A percentile compares a stretch with the other conserved stretches of the same genome.
These are phyloP conservation scores for Zele albiditarsus DNA, from an alignment of 2,888 invertebrate genomes.

Conservation along the genomic window DNA sequence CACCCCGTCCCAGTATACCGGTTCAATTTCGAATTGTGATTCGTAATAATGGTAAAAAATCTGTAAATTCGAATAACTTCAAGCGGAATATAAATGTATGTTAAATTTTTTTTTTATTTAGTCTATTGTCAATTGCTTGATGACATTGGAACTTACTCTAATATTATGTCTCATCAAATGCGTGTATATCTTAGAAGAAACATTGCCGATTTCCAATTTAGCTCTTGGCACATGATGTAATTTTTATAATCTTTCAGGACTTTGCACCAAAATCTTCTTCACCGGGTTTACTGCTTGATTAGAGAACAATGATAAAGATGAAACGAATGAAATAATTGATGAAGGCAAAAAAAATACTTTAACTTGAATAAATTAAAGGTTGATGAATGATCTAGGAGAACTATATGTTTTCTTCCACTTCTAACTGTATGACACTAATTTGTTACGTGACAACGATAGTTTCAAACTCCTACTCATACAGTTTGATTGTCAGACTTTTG, in stretches of 20 bases:
- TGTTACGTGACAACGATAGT: background rate
- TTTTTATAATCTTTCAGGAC: slow-evolving; percentile 5
- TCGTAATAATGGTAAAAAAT: slow-evolving; percentile 13
- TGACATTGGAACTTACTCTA: background rate
- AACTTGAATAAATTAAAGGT: slow-evolving; percentile 9
- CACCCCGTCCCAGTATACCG: slow-evolving; percentile 7
- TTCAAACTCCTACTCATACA: background rate
- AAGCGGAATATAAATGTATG: slow-evolving; percentile 4
- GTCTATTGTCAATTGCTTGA: background rate
- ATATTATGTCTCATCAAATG: background rate
- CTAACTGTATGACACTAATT: background rate
- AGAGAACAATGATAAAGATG: background rate
- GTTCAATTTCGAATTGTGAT: background rate
- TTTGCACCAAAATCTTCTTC: slow-evolving; percentile 2
- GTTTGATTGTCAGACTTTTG: background rate
- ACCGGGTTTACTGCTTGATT: background rate
- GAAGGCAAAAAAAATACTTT: background rate
- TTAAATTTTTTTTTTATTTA: background rate
- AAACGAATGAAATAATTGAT: background rate
- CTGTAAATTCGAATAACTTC: slow-evolving; percentile 32
- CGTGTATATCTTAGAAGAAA: background rate
- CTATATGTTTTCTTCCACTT: background rate
- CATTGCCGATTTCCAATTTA: background rate
- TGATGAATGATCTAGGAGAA: background rate
- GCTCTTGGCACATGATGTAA: background rate